Evolutionary conservation across 2,888 invertebrate species (phyloP).

Genomic region (Hybos culiciformis): DNA sequence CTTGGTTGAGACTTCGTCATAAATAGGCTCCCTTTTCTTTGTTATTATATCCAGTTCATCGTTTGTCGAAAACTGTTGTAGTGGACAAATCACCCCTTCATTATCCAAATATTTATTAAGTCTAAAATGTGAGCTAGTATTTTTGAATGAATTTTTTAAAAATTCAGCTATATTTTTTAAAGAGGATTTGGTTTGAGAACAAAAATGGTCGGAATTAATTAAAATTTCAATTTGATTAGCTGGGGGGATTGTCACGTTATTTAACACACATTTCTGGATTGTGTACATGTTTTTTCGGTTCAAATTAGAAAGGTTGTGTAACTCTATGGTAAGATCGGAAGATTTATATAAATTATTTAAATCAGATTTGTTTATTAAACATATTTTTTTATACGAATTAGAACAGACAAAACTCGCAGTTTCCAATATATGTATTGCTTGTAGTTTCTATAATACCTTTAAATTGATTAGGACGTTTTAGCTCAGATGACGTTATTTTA

Average conservation of each 20-base stretch:
- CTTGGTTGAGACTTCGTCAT: constrained; percentile 1
- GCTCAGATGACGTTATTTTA: neutral
- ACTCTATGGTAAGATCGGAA: neutral
- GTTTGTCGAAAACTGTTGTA: constrained; percentile 1
- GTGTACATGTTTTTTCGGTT: constrained; percentile 3
- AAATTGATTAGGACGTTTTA: neutral
- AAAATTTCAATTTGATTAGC: neutral
- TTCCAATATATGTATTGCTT: neutral
- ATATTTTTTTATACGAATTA: neutral
- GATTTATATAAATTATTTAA: constrained; percentile 1
- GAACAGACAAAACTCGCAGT: neutral
- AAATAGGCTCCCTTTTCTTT: neutral
- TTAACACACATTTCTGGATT: neutral
- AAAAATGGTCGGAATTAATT: neutral
- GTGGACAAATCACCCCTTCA: neutral
- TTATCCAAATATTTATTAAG: neutral
- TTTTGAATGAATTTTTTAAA: constrained; percentile 3
- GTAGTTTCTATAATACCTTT: neutral
- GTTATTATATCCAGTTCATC: constrained; percentile 1
- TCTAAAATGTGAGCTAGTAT: neutral
- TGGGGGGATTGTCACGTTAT: neutral
- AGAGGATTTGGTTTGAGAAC: neutral
- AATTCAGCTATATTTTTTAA: neutral
- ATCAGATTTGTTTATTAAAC: neutral
- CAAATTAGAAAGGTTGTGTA: constrained; percentile 1